Percentiles rank a stretch among this genome's conserved stretches.
Conservation (phyloP, 2,888 invertebrate genomes). For the Steromphala cineraria region DNA sequence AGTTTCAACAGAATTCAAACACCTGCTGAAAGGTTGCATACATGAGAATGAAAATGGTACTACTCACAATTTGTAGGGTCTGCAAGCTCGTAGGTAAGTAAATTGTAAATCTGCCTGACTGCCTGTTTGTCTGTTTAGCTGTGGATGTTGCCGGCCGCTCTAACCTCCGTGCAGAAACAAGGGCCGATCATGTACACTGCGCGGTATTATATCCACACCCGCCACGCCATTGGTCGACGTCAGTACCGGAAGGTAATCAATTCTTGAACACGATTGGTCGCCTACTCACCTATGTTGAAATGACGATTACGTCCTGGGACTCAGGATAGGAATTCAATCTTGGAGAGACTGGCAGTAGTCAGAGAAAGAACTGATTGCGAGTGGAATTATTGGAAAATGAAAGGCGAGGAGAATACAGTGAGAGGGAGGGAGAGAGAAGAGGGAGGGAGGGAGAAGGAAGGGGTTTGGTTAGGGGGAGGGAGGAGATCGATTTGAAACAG, state of each 20-base stretch:
- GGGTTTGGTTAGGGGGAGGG: too few relatives aligned
- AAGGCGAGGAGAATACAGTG: background rate
- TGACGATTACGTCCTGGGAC: background rate
- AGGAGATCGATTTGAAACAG: background rate
- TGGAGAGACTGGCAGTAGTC: background rate
- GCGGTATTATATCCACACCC: background rate
- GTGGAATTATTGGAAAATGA: background rate
- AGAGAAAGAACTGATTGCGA: background rate
- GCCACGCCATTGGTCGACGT: background rate
- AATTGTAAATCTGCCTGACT: background rate
- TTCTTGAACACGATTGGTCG: background rate
- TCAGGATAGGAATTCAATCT: background rate
- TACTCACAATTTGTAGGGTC: background rate
- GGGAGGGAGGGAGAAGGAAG: background rate
- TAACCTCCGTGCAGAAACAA: background rate
- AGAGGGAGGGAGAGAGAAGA: background rate
- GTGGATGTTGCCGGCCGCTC: background rate
- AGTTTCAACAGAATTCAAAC: too few relatives aligned
- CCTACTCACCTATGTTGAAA: constrained; percentile 8
- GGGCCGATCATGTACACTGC: background rate
- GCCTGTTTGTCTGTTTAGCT: background rate
- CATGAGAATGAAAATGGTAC: background rate
- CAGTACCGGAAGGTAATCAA: background rate
- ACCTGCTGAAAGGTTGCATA: background rate
- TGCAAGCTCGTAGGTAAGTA: background rate